Evolutionary conservation across 2,797 vertebrate genomes (phyloP).

Genomic region (Galago senegalensis): DNA sequence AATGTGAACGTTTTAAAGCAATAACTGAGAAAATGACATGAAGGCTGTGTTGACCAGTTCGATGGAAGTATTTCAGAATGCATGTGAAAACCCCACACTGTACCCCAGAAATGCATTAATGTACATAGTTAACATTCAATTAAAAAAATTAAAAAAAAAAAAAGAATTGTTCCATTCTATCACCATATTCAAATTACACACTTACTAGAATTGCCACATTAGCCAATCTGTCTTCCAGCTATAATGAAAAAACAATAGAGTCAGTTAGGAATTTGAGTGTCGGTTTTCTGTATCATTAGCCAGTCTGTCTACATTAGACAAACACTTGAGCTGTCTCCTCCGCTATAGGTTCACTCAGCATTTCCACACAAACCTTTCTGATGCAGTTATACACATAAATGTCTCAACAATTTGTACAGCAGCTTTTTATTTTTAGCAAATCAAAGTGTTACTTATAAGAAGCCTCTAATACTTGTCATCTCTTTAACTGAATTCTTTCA

Average conservation of each 20-base stretch:
- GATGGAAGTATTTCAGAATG: too few species aligned
- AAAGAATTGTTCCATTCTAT: not conserved
- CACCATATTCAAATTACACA: not conserved
- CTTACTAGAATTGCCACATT: not conserved
- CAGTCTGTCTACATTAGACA: not conserved
- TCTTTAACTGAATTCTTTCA: not conserved
- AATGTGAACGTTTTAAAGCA: too few species aligned
- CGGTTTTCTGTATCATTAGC: not conserved
- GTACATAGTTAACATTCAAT: too few species aligned
- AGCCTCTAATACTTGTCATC: not conserved
- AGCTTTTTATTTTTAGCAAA: constrained; percentile 9
- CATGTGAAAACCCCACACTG: too few species aligned
- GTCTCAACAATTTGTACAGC: not conserved
- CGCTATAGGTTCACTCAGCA: not conserved
- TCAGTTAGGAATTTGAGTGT: too few species aligned
- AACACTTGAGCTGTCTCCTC: not conserved
- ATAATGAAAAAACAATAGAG: not conserved
- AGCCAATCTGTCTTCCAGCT: constrained; percentile 6
- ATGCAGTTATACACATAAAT: not conserved
- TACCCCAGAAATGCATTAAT: too few species aligned
- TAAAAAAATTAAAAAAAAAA: too few species aligned
- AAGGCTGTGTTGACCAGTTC: too few species aligned
- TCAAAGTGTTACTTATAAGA: not conserved
- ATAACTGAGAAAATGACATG: too few species aligned
- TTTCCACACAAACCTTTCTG: not conserved